Base-by-base conservation (phyloP, 2,888 invertebrate genomes). In the Tenthredo amoena region DNA sequence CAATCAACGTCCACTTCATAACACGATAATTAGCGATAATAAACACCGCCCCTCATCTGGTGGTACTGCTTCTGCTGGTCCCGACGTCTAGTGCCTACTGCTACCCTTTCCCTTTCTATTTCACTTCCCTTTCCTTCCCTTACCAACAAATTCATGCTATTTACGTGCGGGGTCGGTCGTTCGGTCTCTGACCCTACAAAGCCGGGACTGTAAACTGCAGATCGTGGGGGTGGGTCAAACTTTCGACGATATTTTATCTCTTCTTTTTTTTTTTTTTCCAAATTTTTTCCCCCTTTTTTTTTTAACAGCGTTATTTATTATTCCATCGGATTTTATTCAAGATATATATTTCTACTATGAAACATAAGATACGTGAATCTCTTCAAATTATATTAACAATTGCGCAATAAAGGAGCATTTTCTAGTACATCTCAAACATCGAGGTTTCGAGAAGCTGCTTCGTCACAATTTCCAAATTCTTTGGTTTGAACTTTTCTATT, bases 11-110 rank as follows among this genome's bases (percentile, higher is more conserved):
- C 84, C 84, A 87, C 86, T 85, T 86, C 83, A 77, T 74, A 55
- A 82, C 62, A 43, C 84, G 86, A 85, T 87, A 87, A 87, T 87
- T 87, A 87, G 86, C 85, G 86, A 87, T 87, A 87, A 87, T 86
- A 87, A 87, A 84, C 84, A 86, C 71, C 85, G 86, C 68, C 65
- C 77, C 68, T 77, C 31, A 15, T n/a, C 79, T 34, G 74, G 47
- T 85, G 82, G 50, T 15, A 31, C 26, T 81, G 58, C 71, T 71
- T 43, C 74, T 43, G 21, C 74, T 68, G 68, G 68, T 68, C 43
- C 50, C 81, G 81, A 81, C 81, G 81, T 81, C 34, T 81, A 81
- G 81, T 62, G 65, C 58, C 34, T 15, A 62, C 58, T 34, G 55
- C 55, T 31, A 40, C 21, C 31, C 50, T 50, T 50, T 50, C 74